These are phyloP conservation scores for Lasioglossum calceatum DNA, from an alignment of 2,888 invertebrate species.

Conservation along the genomic window DNA sequence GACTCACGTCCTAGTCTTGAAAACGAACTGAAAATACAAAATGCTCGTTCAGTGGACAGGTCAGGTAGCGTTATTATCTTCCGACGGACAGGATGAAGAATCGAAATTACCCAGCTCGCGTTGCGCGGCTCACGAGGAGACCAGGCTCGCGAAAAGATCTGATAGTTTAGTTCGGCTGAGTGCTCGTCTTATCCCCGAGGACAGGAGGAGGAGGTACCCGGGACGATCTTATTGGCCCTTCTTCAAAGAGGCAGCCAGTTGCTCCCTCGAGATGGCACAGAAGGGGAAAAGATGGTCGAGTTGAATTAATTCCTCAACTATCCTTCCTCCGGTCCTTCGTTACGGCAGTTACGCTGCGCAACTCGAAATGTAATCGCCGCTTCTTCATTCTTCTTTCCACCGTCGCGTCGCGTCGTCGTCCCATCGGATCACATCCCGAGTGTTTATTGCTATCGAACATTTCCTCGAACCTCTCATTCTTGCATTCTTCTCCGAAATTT, in stretches of 20 bases:
- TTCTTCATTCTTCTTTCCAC: slow-evolving; percentile 28
- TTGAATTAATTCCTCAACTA: slow-evolving; percentile 69
- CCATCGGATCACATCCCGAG: slow-evolving; percentile 19
- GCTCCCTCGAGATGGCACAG: slow-evolving; percentile 66
- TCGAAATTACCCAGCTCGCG: slow-evolving; percentile 34
- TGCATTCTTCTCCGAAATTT: background rate
- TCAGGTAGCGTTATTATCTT: background rate
- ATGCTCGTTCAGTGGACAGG: background rate
- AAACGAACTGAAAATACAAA: background rate
- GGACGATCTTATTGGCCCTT: slow-evolving; percentile 76
- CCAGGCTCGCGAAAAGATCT: slow-evolving; percentile 44
- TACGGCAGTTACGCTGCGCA: slow-evolving; percentile 35
- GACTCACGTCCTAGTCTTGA: background rate
- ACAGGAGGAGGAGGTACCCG: slow-evolving; percentile 66
- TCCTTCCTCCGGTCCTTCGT: slow-evolving; percentile 59
- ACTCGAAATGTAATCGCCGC: slow-evolving; percentile 52
- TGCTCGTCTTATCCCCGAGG: slow-evolving; percentile 56
- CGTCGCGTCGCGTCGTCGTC: slow-evolving; percentile 8
- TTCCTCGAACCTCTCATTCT: background rate
- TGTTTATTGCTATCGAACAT: slow-evolving; percentile 21
- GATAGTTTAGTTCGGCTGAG: slow-evolving; percentile 53
- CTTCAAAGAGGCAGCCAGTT: slow-evolving; percentile 75
- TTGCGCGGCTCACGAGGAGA: slow-evolving; percentile 21
- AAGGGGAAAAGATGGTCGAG: slow-evolving; percentile 58
- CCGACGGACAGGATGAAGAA: too few species aligned